These are phyloP conservation scores for Mustela nigripes DNA, from an alignment of 2,113 vertebrate species.

Conservation along the genomic window DNA sequence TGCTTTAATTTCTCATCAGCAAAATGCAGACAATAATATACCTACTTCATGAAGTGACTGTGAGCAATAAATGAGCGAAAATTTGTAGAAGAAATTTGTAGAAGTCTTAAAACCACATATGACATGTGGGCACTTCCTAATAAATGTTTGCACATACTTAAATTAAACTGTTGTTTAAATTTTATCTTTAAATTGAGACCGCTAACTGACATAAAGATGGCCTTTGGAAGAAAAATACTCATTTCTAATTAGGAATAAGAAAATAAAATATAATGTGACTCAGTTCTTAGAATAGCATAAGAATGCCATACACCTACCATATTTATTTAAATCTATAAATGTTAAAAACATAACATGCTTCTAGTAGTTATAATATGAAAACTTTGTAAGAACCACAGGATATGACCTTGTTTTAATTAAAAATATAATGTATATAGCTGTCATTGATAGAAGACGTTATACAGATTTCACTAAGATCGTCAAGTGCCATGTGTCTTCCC, in stretches of 20 bases:
- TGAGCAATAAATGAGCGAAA: not conserved
- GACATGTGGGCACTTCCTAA: not conserved
- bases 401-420: constrained; percentile 62
- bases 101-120: not conserved
- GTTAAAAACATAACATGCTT: constrained; percentile 42
- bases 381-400: not conserved
- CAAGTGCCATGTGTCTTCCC: not conserved
- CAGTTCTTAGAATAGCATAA: not conserved
- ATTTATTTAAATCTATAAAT: constrained; percentile 32
- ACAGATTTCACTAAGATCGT: constrained; percentile 29
- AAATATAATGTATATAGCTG: constrained; percentile 22
- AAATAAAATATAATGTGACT: constrained; percentile 52
- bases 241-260: constrained; percentile 37
- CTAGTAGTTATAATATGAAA: constrained; percentile 53
- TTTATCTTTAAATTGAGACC: constrained; percentile 36
- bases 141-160: constrained; percentile 37
- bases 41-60: not conserved
- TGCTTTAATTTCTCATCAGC: not conserved
- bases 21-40: not conserved
- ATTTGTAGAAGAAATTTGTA: not conserved
- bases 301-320: not conserved
- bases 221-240: not conserved
- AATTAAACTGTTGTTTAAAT: constrained; percentile 47
- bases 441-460: constrained; percentile 43
- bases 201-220: not conserved